phyloP scores from a whole-genome alignment of 2,888 invertebrate genomes.

The Mimas tiliae region DNA sequence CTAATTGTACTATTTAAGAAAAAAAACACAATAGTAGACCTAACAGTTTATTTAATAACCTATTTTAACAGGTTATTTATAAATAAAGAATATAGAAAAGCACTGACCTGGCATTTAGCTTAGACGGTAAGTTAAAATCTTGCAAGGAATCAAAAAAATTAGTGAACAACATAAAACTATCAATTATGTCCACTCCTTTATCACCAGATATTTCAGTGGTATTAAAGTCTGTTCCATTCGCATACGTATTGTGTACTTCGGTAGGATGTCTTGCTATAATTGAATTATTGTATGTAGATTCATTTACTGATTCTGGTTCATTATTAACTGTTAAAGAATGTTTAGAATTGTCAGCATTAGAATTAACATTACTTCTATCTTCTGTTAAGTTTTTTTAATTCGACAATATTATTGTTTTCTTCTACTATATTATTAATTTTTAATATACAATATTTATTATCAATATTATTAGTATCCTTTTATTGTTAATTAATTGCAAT shows the following conservation, averaged over 20 bases:
- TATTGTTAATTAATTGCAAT: neutral
- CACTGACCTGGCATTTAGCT: neutral
- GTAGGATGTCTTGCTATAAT: neutral
- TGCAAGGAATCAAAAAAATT: slow-evolving; percentile 58
- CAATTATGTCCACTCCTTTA: slow-evolving; percentile 39
- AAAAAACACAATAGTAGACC: too few relatives aligned
- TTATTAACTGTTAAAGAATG: neutral
- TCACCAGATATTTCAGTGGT: neutral
- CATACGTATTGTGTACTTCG: neutral
- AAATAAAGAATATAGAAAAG: neutral
- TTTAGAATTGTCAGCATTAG: neutral
- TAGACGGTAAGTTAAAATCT: slow-evolving; percentile 29
- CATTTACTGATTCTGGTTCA: neutral
- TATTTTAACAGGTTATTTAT: too few relatives aligned
- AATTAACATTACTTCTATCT: neutral
- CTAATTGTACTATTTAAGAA: too few relatives aligned
- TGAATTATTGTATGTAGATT: neutral
- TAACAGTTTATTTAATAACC: too few relatives aligned
- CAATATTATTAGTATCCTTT: neutral
- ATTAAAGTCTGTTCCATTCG: neutral
- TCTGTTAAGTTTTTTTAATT: neutral
- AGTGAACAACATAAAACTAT: slow-evolving; percentile 53
- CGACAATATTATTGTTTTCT: neutral
- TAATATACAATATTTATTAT: neutral
- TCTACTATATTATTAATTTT: neutral